These are phyloP conservation scores for Ibycter americanus DNA, from an alignment of 2,797 vertebrate species.

Conservation along the genomic window DNA sequence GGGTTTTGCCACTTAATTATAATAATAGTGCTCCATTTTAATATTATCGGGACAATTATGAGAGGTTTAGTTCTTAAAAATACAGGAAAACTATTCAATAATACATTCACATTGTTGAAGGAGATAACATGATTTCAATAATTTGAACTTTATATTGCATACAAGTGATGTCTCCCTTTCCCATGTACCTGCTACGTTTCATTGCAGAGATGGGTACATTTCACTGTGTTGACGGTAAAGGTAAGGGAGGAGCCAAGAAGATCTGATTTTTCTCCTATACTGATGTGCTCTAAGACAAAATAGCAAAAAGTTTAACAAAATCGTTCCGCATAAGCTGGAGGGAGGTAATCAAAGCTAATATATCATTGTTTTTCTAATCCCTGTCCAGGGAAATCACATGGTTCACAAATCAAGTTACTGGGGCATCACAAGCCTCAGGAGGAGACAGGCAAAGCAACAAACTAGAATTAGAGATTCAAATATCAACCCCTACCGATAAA, in stretches of 20 bases:
- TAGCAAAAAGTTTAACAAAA: not conserved
- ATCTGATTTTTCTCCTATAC: not conserved
- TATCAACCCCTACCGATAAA: not conserved
- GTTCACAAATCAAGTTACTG: not conserved
- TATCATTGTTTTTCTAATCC: not conserved
- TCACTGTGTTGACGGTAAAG: not conserved
- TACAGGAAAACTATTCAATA: not conserved
- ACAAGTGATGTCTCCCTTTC: not conserved
- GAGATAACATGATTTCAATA: not conserved
- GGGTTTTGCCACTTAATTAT: not conserved
- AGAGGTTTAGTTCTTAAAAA: not conserved
- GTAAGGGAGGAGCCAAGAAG: not conserved
- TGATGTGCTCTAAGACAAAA: not conserved
- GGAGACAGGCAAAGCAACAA: not conserved
- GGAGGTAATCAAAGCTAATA: not conserved
- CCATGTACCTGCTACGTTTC: not conserved
- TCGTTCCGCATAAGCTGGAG: not conserved
- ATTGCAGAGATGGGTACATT: not conserved
- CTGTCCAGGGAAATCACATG: not conserved
- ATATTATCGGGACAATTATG: not conserved
- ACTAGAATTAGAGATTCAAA: not conserved
- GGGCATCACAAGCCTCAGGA: not conserved
- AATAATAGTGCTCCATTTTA: not conserved
- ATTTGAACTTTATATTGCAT: not conserved
- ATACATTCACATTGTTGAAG: not conserved